phyloP scores from a whole-genome alignment of 2,113 vertebrate genomes.

The Callorhinus ursinus region DNA sequence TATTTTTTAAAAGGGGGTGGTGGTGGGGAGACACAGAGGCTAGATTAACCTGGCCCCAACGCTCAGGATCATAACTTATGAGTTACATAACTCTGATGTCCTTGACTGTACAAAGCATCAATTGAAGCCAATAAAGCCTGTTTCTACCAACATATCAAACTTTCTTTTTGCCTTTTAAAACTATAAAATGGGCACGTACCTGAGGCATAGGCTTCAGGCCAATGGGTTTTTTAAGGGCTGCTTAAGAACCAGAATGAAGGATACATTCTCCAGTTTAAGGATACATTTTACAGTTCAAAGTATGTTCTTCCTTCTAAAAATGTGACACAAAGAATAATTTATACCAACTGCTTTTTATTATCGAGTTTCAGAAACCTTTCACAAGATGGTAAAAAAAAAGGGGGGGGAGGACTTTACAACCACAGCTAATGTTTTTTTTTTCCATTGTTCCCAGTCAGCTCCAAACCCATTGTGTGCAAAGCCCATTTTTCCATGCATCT shows the following conservation, averaged over 20 bases:
- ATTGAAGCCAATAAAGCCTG: conserved; percentile 45
- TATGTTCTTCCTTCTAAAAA: conserved; percentile 75
- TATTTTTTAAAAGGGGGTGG: conserved; percentile 38
- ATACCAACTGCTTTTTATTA: conserved; percentile 90
- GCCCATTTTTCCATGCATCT: conserved; percentile 93
- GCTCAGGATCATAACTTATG: not conserved
- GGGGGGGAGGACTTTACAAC: conserved; percentile 80
- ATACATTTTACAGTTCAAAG: conserved; percentile 55
- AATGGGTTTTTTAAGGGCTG: conserved; percentile 60
- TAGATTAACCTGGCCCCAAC: not conserved
- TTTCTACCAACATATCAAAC: conserved; percentile 32
- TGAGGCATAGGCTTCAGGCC: conserved; percentile 9
- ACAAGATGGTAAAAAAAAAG: conserved; percentile 86
- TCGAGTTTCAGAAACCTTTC: conserved; percentile 86
- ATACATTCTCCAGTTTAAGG: conserved; percentile 35
- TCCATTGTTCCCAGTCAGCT: conserved; percentile 87
- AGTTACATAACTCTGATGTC: conserved; percentile 20
- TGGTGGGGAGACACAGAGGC: not conserved
- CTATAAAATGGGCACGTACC: conserved; percentile 34
- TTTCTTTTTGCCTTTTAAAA: conserved; percentile 1
- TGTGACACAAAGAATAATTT: conserved; percentile 87
- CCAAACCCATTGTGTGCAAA: conserved; percentile 87
- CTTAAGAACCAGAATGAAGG: conserved; percentile 60
- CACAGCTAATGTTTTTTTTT: conserved; percentile 84
- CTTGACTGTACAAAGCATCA: conserved; percentile 54